A percentile compares a stretch with the other conserved stretches of the same genome.
Evolutionary conservation across 23 tunicate genomes (phyloP).

Genomic region (Styela plicata): DNA sequence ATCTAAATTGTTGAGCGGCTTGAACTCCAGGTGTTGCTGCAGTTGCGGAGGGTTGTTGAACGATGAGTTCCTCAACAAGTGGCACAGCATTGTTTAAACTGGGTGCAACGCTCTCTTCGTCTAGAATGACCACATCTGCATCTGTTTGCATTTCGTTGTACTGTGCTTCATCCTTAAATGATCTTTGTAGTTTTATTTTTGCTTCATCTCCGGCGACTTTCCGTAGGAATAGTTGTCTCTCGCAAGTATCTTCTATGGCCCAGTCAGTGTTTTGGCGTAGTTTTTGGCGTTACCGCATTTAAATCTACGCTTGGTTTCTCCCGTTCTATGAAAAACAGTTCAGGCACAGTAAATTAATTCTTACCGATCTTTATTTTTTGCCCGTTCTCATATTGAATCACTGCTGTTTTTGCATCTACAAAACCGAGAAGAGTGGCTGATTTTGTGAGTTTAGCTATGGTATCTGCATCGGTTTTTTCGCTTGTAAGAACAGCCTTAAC

Average conservation of each 20-base stretch:
- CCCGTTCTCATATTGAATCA: neutral
- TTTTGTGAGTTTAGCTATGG: neutral
- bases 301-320: neutral
- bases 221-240: neutral
- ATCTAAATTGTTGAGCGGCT: neutral
- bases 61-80: neutral
- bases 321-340: neutral
- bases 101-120: neutral
- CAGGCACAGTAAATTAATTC: neutral
- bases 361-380: neutral
- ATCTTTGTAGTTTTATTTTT: neutral
- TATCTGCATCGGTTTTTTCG: no score
- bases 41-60: neutral
- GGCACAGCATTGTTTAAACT: neutral
- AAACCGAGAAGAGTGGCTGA: neutral
- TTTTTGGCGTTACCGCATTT: neutral
- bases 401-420: neutral
- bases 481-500: neutral
- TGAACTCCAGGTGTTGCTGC: neutral
- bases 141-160: neutral
- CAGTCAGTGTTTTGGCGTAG: neutral
- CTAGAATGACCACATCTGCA: neutral
- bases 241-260: neutral
- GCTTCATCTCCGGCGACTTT: neutral
- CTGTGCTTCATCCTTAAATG: neutral